Percentiles rank a stretch among this genome's conserved stretches.
Conservation (phyloP, 2,888 invertebrate species). For the Halocaridina rubra region DNA sequence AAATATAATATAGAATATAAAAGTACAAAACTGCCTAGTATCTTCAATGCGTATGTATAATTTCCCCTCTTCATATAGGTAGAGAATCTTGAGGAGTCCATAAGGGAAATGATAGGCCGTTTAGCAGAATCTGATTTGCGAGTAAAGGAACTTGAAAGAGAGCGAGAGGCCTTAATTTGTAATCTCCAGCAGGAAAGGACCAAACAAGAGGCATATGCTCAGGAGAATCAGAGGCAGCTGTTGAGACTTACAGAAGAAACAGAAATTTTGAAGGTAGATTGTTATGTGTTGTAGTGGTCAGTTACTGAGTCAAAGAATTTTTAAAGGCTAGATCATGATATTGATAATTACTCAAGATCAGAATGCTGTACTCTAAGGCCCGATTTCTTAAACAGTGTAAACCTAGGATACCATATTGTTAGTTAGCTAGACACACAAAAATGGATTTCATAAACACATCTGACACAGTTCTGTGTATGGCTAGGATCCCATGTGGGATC, state of each 20-base stretch:
- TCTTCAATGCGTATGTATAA: too few species aligned
- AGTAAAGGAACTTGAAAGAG: conserved; percentile 11
- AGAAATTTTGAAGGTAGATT: conserved; percentile 23
- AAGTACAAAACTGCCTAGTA: too few species aligned
- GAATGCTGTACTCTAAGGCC: too few species aligned
- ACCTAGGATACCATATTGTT: too few species aligned
- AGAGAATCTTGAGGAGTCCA: conserved; percentile 32
- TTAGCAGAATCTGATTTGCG: conserved; percentile 17
- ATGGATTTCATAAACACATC: too few species aligned
- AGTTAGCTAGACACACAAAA: too few species aligned
- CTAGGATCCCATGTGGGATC: too few species aligned
- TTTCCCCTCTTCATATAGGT: too few species aligned
- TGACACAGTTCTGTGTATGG: too few species aligned
- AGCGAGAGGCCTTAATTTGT: conserved; percentile 20
- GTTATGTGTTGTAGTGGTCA: not conserved
- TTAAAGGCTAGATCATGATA: not conserved
- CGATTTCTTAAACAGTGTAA: too few species aligned
- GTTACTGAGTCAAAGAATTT: not conserved
- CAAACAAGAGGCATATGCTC: conserved; percentile 1
- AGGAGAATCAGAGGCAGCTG: conserved; percentile 17
- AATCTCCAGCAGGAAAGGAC: conserved; percentile 2
- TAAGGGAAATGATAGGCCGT: conserved; percentile 19
- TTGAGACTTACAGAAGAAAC: conserved; percentile 29
- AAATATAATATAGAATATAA: too few species aligned
- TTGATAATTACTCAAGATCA: too few species aligned